Evolutionary conservation across 2,113 vertebrate genomes (phyloP).

Genomic region (Chunga burmeisteri): DNA sequence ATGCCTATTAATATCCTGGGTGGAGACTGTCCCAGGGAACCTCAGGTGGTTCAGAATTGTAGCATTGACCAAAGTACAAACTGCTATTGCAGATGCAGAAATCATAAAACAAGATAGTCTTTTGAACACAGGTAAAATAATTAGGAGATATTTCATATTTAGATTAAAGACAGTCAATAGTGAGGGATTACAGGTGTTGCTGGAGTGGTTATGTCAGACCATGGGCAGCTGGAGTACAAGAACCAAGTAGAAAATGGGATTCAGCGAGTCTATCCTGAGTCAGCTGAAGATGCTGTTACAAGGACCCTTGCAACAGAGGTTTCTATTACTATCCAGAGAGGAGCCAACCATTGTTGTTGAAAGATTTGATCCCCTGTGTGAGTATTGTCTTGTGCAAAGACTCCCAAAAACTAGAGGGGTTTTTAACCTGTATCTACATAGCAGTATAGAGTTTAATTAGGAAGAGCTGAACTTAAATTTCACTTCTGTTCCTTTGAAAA

Average conservation of each 20-base stretch:
- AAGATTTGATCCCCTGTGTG: neutral
- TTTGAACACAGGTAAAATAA: neutral
- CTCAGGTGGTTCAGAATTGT: neutral
- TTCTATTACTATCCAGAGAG: neutral
- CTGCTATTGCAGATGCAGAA: neutral
- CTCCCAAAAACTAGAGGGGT: rapidly evolving
- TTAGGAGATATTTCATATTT: neutral
- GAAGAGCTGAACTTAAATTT: neutral
- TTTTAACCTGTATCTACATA: neutral
- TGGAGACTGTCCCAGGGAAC: neutral
- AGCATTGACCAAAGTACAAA: neutral
- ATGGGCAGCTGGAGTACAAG: neutral
- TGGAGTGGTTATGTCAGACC: neutral
- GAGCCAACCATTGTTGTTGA: neutral
- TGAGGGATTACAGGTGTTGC: neutral
- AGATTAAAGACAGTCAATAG: neutral
- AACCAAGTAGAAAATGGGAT: neutral
- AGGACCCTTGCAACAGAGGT: neutral
- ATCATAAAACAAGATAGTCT: neutral
- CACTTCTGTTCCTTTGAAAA: neutral
- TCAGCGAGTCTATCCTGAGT: neutral
- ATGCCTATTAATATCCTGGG: neutral
- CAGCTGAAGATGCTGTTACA: neutral
- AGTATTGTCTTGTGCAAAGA: neutral
- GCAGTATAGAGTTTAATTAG: neutral